These are phyloP conservation scores for Poecilia wingei DNA, from an alignment of 2,797 vertebrate genomes.

Conservation along the genomic window DNA sequence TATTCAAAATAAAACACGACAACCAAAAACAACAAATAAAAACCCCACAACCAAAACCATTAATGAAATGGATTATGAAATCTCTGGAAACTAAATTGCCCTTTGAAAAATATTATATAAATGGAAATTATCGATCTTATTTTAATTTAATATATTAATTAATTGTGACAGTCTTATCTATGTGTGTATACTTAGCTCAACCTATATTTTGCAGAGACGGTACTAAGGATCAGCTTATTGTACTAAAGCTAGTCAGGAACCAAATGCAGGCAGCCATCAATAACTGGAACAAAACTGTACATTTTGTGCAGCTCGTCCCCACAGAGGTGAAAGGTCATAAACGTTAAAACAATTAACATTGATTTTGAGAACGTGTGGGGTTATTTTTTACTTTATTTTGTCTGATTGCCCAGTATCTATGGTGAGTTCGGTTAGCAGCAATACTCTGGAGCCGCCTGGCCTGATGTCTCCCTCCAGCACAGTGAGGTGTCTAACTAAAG, in stretches of 20 bases:
- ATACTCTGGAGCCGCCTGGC: slow-evolving; percentile 82
- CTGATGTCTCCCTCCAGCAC: slow-evolving; percentile 87
- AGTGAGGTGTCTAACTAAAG: slow-evolving; percentile 86
- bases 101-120: too few species aligned
- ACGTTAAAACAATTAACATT: neutral
- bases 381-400: slow-evolving; percentile 2
- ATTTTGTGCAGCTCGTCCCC: neutral
- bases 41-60: too few species aligned
- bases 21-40: too few species aligned
- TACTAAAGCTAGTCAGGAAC: neutral
- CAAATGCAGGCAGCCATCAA: too few species aligned
- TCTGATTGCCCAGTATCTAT: slow-evolving; percentile 77
- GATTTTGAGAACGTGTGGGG: neutral
- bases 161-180: neutral
- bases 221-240: neutral
- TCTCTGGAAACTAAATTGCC: too few species aligned
- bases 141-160: too few species aligned
- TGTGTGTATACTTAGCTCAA: neutral
- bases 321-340: neutral
- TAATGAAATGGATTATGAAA: too few species aligned
- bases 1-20: too few species aligned
- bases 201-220: neutral
- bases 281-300: too few species aligned
- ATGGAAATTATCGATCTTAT: too few species aligned
- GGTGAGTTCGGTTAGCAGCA: slow-evolving; percentile 54